Percentiles rank a stretch among this genome's conserved stretches.
These are phyloP conservation scores for Gobiocypris rarus DNA, from an alignment of 2,113 vertebrate species.

Conservation along the genomic window DNA sequence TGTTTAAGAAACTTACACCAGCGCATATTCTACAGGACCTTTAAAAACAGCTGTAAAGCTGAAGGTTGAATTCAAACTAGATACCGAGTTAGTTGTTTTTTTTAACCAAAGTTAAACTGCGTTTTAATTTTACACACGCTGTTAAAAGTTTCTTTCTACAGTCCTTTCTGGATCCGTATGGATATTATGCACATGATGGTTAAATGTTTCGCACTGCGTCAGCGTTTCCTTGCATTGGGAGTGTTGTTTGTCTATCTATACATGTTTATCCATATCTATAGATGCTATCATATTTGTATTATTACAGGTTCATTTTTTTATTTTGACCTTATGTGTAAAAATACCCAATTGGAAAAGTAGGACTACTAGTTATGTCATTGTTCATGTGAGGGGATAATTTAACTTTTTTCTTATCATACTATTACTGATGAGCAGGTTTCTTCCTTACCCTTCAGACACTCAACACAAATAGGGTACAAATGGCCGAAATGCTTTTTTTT, in stretches of 20 bases:
- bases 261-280: too few relatives aligned
- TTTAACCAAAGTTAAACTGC: background rate
- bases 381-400: background rate
- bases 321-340: too few relatives aligned
- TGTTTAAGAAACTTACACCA: background rate
- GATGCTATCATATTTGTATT: too few relatives aligned
- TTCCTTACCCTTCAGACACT: background rate
- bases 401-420: background rate
- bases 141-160: background rate
- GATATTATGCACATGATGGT: background rate
- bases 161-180: background rate
- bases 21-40: background rate
- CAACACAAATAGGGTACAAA: background rate
- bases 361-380: background rate
- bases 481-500: background rate
- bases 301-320: too few relatives aligned
- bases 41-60: background rate
- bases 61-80: constrained; percentile 2
- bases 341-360: background rate
- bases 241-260: background rate
- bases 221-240: background rate
- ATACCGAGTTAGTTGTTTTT: background rate
- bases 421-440: background rate
- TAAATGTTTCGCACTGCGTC: constrained; percentile 23
- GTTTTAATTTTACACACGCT: background rate